Base-by-base conservation (phyloP, 2,797 vertebrate genomes). In the Tokudaia muenninki region DNA sequence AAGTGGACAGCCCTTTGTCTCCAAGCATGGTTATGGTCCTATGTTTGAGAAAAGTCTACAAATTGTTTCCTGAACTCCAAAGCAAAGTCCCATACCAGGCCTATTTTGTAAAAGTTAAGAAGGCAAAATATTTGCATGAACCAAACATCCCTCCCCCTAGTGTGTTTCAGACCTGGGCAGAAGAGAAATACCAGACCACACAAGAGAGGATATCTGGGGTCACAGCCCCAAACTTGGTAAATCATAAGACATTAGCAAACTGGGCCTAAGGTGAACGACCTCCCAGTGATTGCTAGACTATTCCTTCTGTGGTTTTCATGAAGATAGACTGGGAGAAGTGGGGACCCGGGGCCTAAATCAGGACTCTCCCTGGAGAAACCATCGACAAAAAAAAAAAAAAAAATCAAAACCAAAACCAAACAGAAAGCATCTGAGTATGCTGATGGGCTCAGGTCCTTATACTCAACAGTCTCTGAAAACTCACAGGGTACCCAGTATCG, bases 241-340 rank as follows among this genome's bases (percentile, higher is more conserved):
- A 67, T 80, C 72, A 87, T 29, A 7, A 95, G 96, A 44, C 34
- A 74, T 67, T 9, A 94, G 52, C 24, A 44, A 92, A 86, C 4
- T 79, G 21, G 55, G 87, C 72, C 47, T 82, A 57, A 78, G 55
- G 57, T 47, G 78, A 94, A 95, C 91, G 91, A 79, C 94, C 41
- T 72, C 92, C 29, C 57, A 70, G 61, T 41, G 86, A 93, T 3
- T 52, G 77, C 37, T 59, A 75, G 90, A 41, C n/a, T 84, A 31
- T 94, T 92, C 92, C 91, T 92, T 87, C 87, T 91, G 72, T 65
- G 77, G 67, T 96, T 97, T 92, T 86, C 92, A 92, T 75, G 92
- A 31, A 75, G 75, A 83, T 83, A 78, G 47, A 87, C 0, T 92
- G 80, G 84, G 24, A 84, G 82, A 88, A 88, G 65, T 81, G 90